phyloP scores from a whole-genome alignment of 2,888 invertebrate species.

The Gasteruption jaculator region DNA sequence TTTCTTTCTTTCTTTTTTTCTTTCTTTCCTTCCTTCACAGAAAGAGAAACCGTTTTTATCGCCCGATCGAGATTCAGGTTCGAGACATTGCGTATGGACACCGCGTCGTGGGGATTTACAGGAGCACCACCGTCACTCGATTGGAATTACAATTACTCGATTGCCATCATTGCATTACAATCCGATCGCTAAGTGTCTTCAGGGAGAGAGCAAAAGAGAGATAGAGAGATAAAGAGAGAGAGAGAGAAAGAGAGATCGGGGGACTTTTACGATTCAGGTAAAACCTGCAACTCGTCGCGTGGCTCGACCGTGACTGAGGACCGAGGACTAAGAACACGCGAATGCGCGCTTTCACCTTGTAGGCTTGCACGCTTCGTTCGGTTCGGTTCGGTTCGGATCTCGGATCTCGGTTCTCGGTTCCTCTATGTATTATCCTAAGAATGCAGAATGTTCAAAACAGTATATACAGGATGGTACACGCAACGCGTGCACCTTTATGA shows the following conservation, averaged over 20 bases:
- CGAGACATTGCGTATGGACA: no score
- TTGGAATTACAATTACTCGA: no score
- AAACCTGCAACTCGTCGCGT: slow-evolving; percentile 26
- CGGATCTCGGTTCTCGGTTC: no score
- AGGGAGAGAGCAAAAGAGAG: neutral
- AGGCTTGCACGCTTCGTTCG: no score
- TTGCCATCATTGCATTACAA: slow-evolving; percentile 1
- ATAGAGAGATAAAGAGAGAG: slow-evolving; percentile 8
- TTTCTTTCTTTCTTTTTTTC: no score
- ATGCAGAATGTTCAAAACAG: slow-evolving; percentile 1
- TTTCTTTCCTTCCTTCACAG: no score
- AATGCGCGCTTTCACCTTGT: slow-evolving; percentile 48
- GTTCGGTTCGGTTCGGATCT: slow-evolving; percentile 18
- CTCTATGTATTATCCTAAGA: no score
- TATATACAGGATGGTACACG: slow-evolving; percentile 3
- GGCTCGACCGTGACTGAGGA: slow-evolving; percentile 49
- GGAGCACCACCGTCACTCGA: no score
- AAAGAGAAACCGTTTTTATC: no score
- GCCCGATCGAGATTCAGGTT: no score
- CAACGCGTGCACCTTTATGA: no score
- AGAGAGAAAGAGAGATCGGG: slow-evolving; percentile 1
- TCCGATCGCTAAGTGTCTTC: neutral
- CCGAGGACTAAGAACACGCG: slow-evolving; percentile 40
- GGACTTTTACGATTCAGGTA: neutral
- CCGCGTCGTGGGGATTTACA: no score